These are phyloP conservation scores for Drosophila neutralis DNA, from an alignment of 2,888 invertebrate genomes.

Conservation along the genomic window DNA sequence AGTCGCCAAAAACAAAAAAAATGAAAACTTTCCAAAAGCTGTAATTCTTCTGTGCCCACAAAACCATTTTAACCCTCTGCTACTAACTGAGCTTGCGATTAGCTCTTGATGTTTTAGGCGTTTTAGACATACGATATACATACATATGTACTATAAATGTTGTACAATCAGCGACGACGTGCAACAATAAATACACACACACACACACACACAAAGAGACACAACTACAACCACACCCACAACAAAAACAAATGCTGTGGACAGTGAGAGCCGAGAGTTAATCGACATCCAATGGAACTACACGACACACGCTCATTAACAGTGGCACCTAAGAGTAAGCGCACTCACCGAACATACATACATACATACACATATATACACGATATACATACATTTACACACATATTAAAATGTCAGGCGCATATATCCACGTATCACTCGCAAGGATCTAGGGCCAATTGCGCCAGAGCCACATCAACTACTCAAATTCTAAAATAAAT, in stretches of 20 bases:
- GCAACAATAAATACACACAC: slow-evolving; percentile 68
- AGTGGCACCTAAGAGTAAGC: slow-evolving; percentile 68
- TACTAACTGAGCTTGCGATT: slow-evolving; percentile 57
- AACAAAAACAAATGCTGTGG: slow-evolving; percentile 8
- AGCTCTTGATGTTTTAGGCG: slow-evolving; percentile 75
- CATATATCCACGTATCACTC: slow-evolving; percentile 38
- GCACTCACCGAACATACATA: slow-evolving; percentile 64
- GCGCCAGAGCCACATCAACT: slow-evolving; percentile 62
- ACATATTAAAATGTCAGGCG: slow-evolving; percentile 41
- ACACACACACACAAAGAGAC: slow-evolving; percentile 3
- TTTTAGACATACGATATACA: slow-evolving; percentile 67
- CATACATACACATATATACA: slow-evolving; percentile 15
- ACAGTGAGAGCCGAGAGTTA: slow-evolving; percentile 34
- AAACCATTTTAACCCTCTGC: slow-evolving; percentile 20
- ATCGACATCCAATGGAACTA: slow-evolving; percentile 40
- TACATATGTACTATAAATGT: slow-evolving; percentile 69
- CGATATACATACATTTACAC: slow-evolving; percentile 27
- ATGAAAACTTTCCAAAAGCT: slow-evolving; percentile 35
- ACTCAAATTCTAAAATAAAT: slow-evolving; percentile 75
- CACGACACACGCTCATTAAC: slow-evolving; percentile 46
- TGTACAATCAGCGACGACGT: slow-evolving; percentile 81
- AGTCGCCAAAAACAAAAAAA: slow-evolving; percentile 11
- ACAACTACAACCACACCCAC: slow-evolving; percentile 1
- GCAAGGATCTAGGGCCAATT: slow-evolving; percentile 54
- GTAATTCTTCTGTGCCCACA: slow-evolving; percentile 42